Percentiles rank a stretch among this genome's conserved stretches.
Conservation (phyloP, 2,888 invertebrate species). For the Phortica okadai region DNA sequence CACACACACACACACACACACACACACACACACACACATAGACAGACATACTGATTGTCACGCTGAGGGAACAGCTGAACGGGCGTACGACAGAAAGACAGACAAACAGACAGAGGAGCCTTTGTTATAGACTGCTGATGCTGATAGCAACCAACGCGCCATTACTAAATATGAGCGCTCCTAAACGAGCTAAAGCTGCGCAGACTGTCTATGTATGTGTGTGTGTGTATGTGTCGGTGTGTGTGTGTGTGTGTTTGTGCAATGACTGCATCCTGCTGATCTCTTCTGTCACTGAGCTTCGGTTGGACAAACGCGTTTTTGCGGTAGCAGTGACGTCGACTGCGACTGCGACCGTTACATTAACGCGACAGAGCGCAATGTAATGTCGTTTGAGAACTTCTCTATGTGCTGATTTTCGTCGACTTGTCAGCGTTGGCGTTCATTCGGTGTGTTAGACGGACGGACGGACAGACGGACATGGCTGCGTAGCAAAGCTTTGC, state of each 20-base stretch:
- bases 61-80: neutral
- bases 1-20: constrained; percentile 31
- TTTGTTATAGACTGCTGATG: constrained; percentile 54
- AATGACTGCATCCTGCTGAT: constrained; percentile 13
- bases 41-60: neutral
- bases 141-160: constrained; percentile 12
- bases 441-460: too few species aligned
- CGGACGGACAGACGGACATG: neutral
- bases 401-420: constrained; percentile 58
- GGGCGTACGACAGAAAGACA: neutral
- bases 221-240: too few species aligned
- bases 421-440: constrained; percentile 18
- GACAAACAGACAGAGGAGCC: constrained; percentile 38
- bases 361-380: constrained; percentile 64
- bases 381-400: constrained; percentile 62
- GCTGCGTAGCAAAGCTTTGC: neutral
- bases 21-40: neutral
- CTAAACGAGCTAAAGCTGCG: constrained; percentile 18
- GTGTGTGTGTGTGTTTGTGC: neutral
- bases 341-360: constrained; percentile 50
- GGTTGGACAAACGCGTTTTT: neutral
- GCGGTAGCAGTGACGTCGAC: neutral
- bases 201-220: neutral
- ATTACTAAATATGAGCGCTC: constrained; percentile 20
- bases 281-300: neutral